Conservation (phyloP, 2,888 invertebrate genomes). For the Zaprionus bogoriensis region DNA sequence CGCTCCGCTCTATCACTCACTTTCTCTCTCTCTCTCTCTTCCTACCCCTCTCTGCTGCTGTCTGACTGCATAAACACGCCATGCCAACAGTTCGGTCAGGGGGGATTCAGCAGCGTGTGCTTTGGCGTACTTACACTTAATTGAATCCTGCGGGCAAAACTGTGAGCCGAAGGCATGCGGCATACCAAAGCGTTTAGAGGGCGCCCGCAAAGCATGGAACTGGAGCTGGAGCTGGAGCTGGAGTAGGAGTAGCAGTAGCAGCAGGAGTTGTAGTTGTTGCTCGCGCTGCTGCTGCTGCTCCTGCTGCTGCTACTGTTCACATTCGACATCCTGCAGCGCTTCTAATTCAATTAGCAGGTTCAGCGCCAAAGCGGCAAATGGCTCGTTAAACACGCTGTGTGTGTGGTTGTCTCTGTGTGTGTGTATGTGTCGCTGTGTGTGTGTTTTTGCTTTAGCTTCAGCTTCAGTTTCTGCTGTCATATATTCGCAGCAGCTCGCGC, state of each 20-base stretch:
- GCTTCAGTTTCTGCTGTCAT: too few species aligned
- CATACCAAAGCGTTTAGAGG: constrained; percentile 72
- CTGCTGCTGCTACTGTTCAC: constrained; percentile 6
- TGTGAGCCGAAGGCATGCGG: constrained; percentile 56
- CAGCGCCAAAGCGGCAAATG: constrained; percentile 78
- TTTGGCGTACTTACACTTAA: constrained; percentile 68
- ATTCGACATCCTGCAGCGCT: constrained; percentile 52
- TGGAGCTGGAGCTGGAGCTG: not conserved
- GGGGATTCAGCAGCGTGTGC: not conserved
- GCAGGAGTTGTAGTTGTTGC: not conserved
- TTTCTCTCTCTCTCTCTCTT: not conserved
- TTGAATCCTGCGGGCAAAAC: constrained; percentile 74
- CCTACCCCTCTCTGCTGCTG: not conserved
- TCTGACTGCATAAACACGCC: not conserved
- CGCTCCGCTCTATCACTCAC: too few species aligned
- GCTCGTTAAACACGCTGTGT: constrained; percentile 75
- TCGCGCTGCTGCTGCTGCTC: not conserved
- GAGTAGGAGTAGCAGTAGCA: not conserved
- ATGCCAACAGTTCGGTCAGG: not conserved
- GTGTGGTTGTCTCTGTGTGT: not conserved
- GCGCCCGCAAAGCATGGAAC: constrained; percentile 1
- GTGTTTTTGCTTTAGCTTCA: too few species aligned
- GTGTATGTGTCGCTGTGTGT: constrained; percentile 4
- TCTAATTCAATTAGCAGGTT: constrained; percentile 79
- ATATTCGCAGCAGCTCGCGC: too few species aligned